Conservation (phyloP, 2,888 invertebrate species). For the Peribatodes rhomboidaria region DNA sequence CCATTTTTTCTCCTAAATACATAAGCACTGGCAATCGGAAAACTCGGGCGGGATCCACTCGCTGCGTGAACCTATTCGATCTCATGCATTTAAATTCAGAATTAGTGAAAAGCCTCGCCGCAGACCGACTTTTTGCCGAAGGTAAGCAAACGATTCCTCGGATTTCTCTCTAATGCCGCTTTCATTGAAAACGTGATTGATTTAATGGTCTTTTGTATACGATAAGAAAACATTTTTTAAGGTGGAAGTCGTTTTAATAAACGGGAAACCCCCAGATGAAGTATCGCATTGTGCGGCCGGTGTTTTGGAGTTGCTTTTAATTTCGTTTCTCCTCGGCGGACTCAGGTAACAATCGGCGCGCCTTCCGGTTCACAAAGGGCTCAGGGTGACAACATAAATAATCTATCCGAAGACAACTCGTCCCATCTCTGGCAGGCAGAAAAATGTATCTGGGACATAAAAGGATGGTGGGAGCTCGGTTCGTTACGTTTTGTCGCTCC, state of each 20-base stretch:
- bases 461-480: constrained; percentile 75
- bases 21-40: constrained; percentile 79
- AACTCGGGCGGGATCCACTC: constrained; percentile 71
- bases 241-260: constrained; percentile 49
- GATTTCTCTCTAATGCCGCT: constrained; percentile 70
- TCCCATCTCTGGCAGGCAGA: constrained; percentile 67
- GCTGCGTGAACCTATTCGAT: constrained; percentile 81
- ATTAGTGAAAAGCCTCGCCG: constrained; percentile 81
- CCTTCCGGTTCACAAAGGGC: constrained; percentile 64
- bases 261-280: constrained; percentile 40
- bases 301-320: constrained; percentile 42
- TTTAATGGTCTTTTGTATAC: constrained; percentile 70
- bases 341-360: constrained; percentile 66
- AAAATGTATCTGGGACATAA: constrained; percentile 81
- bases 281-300: constrained; percentile 40
- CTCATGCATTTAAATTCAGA: constrained; percentile 87
- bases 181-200: constrained; percentile 80
- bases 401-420: constrained; percentile 73
- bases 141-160: constrained; percentile 71
- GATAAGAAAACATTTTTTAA: constrained; percentile 53
- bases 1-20: constrained; percentile 79
- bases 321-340: constrained; percentile 57
- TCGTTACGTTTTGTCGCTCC: constrained; percentile 85
- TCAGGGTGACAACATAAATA: constrained; percentile 75
- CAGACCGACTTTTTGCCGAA: constrained; percentile 72